Base-by-base conservation (phyloP, 2,113 vertebrate genomes). In the Pygoscelis antarcticus region DNA sequence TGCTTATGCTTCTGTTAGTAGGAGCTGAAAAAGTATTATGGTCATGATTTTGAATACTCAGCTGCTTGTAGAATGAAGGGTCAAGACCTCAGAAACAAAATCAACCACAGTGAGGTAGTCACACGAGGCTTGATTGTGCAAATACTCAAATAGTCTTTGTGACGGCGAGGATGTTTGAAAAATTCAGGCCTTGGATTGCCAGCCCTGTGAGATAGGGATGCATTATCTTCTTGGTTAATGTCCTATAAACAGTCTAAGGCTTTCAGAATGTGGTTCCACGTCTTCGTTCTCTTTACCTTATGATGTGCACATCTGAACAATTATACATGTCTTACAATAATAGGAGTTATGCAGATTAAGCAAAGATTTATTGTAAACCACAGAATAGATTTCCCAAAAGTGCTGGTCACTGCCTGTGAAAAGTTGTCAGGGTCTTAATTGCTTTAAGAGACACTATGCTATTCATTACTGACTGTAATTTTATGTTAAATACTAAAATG, bases 401-500 rank as follows among this genome's bases (percentile, higher is more conserved):
- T 76, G 66, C 72, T 83, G 25, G 60, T 90, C 34, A 25, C 71
- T 93, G 86, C 47, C 47, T 96, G 64, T 94, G 42, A 69, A 38
- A 89, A 87, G 78, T 90, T 96, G 49, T 92, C 83, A 93, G 71
- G 58, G 17, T 93, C 93, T 87, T 96, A 97, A 96, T 95, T 95
- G 94, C 93, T 93, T 97, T 94, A 94, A 85, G 93, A 97, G 88
- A 87, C 76, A 57, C 55, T 74, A 32, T 87, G 49, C 95, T 98
- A 91, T 97, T 97, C 77, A 95, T 97, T 97, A 94, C 91, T 40
- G 92, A 44, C 93, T 95, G 89, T 81, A 92, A 97, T 97, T 93
- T 83, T 94, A 79, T 54, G 52, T 98, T 97, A 97, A 97, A 91
- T 55, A 26, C 86, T 68, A 42, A 94, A 92, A 95, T 82, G 16